Percentiles rank a stretch among this genome's conserved stretches.
Evolutionary conservation across 2,797 vertebrate species (phyloP).

Genomic region (Sternarchorhynchus goeldii): DNA sequence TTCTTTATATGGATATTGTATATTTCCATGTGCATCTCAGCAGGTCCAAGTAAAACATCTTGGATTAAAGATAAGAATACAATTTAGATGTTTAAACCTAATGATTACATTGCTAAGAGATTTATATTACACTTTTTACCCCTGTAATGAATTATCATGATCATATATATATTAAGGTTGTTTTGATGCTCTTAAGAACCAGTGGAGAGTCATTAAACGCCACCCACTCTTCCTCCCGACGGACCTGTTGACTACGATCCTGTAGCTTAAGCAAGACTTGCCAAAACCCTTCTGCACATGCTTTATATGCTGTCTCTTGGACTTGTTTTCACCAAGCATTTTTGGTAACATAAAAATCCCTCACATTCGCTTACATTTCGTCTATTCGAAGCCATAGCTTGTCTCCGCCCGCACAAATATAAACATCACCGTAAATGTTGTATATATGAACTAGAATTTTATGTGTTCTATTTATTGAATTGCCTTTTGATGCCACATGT

Average conservation of each 20-base stretch:
- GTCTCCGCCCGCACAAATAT: conserved; percentile 18
- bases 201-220: not conserved
- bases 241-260: conserved; percentile 12
- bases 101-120: not conserved
- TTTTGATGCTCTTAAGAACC: conserved; percentile 11
- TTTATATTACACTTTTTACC: not conserved
- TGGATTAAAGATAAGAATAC: not conserved
- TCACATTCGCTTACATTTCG: not conserved
- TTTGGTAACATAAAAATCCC: not conserved
- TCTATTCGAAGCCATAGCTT: not conserved
- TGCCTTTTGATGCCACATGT: conserved; percentile 69
- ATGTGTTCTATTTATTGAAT: conserved; percentile 97
- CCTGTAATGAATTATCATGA: not conserved
- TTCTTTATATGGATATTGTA: not conserved
- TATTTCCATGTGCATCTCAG: not conserved
- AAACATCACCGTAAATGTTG: conserved; percentile 81
- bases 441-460: conserved; percentile 89
- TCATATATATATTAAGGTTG: conserved; percentile 19
- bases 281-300: not conserved
- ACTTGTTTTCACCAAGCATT: not conserved
- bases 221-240: conserved; percentile 13
- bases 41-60: not conserved
- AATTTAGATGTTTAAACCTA: not conserved
- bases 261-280: conserved; percentile 8
- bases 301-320: not conserved